A percentile compares a stretch with the other conserved stretches of the same genome.
Conservation (phyloP, 2,888 invertebrate species). For the Tiliacea citrago region DNA sequence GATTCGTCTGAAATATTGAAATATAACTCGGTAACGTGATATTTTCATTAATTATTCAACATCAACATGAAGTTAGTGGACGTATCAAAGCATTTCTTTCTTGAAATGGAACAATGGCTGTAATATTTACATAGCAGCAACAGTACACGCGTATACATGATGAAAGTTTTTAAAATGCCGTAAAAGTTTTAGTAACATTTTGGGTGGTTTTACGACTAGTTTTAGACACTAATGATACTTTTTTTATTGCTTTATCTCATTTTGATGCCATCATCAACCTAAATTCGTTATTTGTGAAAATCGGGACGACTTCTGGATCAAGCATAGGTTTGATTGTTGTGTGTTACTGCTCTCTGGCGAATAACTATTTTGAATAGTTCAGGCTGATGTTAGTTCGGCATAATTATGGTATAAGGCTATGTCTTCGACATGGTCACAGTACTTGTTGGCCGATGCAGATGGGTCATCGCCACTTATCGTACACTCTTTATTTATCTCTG, state of each 20-base stretch:
- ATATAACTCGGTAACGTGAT: conserved; percentile 22
- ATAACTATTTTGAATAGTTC: neutral
- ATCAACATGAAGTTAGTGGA: conserved; percentile 20
- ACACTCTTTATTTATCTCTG: too few relatives aligned
- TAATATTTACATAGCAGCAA: conserved; percentile 13
- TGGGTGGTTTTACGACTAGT: conserved; percentile 57
- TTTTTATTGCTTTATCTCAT: conserved; percentile 59
- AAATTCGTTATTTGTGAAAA: conserved; percentile 45
- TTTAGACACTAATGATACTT: conserved; percentile 56
- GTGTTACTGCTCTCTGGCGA: neutral
- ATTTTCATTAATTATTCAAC: conserved; percentile 2
- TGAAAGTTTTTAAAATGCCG: conserved; percentile 54
- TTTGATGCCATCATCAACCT: conserved; percentile 62
- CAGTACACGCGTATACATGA: conserved; percentile 25
- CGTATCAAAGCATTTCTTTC: conserved; percentile 26
- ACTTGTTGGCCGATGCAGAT: neutral
- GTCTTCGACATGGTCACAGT: neutral
- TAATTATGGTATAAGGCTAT: neutral
- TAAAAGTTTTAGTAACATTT: conserved; percentile 53
- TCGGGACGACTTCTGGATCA: conserved; percentile 6
- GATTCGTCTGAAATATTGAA: conserved; percentile 1
- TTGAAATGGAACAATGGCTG: conserved; percentile 49
- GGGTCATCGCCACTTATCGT: neutral
- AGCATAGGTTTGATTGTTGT: neutral
- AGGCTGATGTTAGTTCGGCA: neutral